A percentile compares a stretch with the other conserved stretches of the same genome.
Evolutionary conservation across 2,113 vertebrate genomes (phyloP).

Genomic region (Mionectes macconnelli): DNA sequence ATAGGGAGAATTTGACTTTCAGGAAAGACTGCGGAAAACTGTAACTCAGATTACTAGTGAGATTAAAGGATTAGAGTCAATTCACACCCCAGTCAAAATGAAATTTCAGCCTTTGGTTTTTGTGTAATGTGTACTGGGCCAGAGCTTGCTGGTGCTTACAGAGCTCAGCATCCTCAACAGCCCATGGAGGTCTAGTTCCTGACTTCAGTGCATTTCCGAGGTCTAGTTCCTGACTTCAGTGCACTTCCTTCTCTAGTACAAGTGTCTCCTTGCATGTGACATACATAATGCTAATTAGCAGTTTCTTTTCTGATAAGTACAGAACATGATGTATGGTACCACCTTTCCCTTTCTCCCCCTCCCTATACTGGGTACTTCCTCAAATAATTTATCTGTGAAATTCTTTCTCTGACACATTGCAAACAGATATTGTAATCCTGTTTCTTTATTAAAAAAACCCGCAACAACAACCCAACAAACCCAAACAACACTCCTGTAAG

Average conservation of each 20-base stretch:
- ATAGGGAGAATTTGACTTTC: not conserved
- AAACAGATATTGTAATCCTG: not conserved
- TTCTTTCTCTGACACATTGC: not conserved
- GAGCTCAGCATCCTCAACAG: not conserved
- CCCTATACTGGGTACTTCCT: not conserved
- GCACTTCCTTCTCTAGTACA: not conserved
- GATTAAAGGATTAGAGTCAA: constrained; percentile 33
- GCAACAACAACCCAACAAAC: not conserved
- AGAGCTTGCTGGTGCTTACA: not conserved
- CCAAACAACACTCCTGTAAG: not conserved
- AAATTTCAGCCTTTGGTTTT: constrained; percentile 12
- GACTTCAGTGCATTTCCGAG: not conserved
- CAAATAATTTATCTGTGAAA: not conserved
- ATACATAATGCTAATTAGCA: not conserved
- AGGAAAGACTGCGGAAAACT: not conserved
- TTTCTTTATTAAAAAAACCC: not conserved
- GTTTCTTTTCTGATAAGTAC: not conserved
- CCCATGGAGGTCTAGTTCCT: rapidly evolving
- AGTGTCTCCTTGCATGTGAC: not conserved
- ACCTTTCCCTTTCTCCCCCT: not conserved
- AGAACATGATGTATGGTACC: not conserved
- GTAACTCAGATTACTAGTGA: not conserved
- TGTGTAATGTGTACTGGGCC: not conserved
- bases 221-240: not conserved
- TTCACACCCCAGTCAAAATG: not conserved